A percentile compares a stretch with the other conserved stretches of the same genome.
phyloP scores from a whole-genome alignment of 2,113 vertebrate species.

The Callionymus lyra region DNA sequence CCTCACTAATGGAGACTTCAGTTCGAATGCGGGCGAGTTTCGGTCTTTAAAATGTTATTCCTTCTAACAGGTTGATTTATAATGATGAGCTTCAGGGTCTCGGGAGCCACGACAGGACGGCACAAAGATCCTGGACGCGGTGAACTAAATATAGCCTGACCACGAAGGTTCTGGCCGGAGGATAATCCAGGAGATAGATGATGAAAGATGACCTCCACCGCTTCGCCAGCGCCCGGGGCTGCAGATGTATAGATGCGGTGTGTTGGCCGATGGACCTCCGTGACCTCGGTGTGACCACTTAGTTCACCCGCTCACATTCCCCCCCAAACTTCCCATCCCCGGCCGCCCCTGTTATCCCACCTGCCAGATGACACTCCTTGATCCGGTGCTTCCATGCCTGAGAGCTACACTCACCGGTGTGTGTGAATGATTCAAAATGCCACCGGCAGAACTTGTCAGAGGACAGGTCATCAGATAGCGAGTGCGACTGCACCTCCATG shows the following conservation, averaged over 20 bases:
- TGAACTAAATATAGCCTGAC: slow-evolving; percentile 36
- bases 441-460: slow-evolving; percentile 57
- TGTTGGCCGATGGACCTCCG: slow-evolving; percentile 39
- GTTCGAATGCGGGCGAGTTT: slow-evolving; percentile 42
- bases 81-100: slow-evolving; percentile 52
- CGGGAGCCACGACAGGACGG: slow-evolving; percentile 42
- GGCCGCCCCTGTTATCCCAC: slow-evolving; percentile 55
- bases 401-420: slow-evolving; percentile 39
- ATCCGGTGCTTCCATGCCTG: slow-evolving; percentile 59
- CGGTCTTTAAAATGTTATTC: slow-evolving; percentile 65
- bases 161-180: slow-evolving; percentile 27
- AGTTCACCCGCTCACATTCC: slow-evolving; percentile 57
- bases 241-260: slow-evolving; percentile 29
- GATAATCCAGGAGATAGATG: slow-evolving; percentile 37
- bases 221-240: slow-evolving; percentile 22
- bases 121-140: slow-evolving; percentile 40
- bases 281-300: slow-evolving; percentile 55
- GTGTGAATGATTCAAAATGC: slow-evolving; percentile 62
- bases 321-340: slow-evolving; percentile 54
- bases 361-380: slow-evolving; percentile 65
- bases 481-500: slow-evolving; percentile 6
- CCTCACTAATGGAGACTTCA: slow-evolving; percentile 61
- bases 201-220: slow-evolving; percentile 48
- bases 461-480: slow-evolving; percentile 59
- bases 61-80: slow-evolving; percentile 64